Conservation (phyloP, 2,797 vertebrate species). For the Ciconia nigra region DNA sequence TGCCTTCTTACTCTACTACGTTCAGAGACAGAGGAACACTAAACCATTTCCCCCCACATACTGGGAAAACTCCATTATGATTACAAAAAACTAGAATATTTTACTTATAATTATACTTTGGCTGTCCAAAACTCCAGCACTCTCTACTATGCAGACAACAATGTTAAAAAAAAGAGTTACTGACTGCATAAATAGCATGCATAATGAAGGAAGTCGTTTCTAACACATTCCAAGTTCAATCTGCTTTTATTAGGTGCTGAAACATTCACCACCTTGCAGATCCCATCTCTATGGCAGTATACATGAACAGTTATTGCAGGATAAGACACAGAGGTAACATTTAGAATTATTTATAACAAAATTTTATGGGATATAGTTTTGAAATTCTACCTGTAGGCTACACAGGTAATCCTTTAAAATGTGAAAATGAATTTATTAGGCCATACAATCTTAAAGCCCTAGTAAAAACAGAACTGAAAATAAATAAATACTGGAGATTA, state of each 20-base stretch:
- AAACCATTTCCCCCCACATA: neutral
- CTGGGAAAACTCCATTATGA: neutral
- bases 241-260: neutral
- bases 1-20: neutral
- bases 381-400: neutral
- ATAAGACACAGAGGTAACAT: neutral
- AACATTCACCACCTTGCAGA: neutral
- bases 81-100: neutral
- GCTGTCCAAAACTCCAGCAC: neutral
- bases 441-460: neutral
- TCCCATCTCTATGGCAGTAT: neutral
- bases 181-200: neutral
- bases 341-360: neutral
- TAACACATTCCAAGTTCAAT: neutral
- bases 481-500: neutral
- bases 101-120: neutral
- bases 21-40: neutral
- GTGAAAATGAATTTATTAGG: neutral
- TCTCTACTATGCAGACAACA: neutral
- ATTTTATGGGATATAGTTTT: neutral
- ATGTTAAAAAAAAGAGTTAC: neutral
- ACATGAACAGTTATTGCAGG: neutral
- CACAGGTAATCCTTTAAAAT: neutral
- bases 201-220: neutral
- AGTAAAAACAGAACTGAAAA: neutral